These are phyloP conservation scores for Zele albiditarsus DNA, from an alignment of 2,888 invertebrate species.

Conservation along the genomic window DNA sequence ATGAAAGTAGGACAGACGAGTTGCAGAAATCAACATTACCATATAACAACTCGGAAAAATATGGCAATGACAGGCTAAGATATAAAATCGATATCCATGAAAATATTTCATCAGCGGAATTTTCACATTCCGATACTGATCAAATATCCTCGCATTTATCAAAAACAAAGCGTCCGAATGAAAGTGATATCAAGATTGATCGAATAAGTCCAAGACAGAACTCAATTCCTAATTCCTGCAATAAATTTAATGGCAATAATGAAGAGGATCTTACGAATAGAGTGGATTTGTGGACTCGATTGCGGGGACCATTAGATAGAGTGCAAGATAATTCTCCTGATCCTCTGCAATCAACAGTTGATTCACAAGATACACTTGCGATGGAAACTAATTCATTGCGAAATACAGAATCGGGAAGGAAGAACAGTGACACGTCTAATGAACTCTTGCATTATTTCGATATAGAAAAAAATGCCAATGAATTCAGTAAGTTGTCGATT, in stretches of 20 bases:
- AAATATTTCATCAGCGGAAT: neutral
- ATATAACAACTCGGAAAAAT: neutral
- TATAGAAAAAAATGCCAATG: slow-evolving; percentile 28
- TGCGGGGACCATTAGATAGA: slow-evolving; percentile 51
- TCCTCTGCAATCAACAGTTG: neutral
- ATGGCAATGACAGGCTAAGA: neutral
- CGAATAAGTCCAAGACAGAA: neutral
- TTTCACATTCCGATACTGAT: neutral
- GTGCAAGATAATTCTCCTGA: slow-evolving; percentile 50
- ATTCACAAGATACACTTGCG: slow-evolving; percentile 45
- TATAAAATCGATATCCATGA: neutral
- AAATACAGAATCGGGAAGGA: slow-evolving; percentile 20
- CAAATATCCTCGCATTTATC: neutral
- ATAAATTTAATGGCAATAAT: slow-evolving; percentile 8
- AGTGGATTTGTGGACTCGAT: slow-evolving; percentile 52
- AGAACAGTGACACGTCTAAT: slow-evolving; percentile 21
- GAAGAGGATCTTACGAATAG: slow-evolving; percentile 46
- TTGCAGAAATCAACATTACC: neutral
- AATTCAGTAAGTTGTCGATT: slow-evolving; percentile 23
- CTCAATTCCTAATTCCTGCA: neutral
- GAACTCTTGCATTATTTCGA: slow-evolving; percentile 30
- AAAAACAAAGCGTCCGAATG: neutral
- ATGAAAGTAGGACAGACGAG: neutral
- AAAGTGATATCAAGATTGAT: neutral
- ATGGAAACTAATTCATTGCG: neutral